These are phyloP conservation scores for Desoria tigrina DNA, from an alignment of 2,888 invertebrate species.

Conservation along the genomic window DNA sequence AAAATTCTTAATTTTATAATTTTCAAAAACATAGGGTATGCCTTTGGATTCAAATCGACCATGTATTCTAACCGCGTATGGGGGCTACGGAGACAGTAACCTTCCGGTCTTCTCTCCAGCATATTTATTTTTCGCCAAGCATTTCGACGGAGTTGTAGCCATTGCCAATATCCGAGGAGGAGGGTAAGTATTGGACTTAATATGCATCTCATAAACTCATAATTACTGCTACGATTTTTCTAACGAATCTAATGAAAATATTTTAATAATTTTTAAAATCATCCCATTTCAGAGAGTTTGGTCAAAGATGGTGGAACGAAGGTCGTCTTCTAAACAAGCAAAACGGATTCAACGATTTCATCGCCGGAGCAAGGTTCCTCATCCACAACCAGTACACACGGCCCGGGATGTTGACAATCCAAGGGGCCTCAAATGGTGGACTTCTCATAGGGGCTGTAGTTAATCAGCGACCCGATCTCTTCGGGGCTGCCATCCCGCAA, in stretches of 20 bases:
- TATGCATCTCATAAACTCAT: too few relatives aligned
- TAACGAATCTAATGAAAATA: background rate
- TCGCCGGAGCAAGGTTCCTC: conserved; percentile 85
- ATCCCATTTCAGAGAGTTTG: conserved; percentile 66
- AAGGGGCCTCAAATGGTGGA: conserved; percentile 91
- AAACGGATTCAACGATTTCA: conserved; percentile 96
- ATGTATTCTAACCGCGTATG: conserved; percentile 93
- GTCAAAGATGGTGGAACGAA: conserved; percentile 83
- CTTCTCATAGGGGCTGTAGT: conserved; percentile 89
- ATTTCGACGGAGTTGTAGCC: conserved; percentile 84
- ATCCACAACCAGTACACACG: conserved; percentile 75
- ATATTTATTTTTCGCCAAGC: conserved; percentile 59
- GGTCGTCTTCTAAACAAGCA: conserved; percentile 90
- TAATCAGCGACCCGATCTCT: conserved; percentile 93
- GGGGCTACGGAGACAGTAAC: conserved; percentile 90
- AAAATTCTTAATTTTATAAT: background rate
- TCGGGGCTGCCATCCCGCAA: conserved; percentile 87
- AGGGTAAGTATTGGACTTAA: conserved; percentile 61
- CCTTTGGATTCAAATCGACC: conserved; percentile 75
- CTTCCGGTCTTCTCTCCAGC: conserved; percentile 86
- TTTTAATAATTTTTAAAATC: background rate
- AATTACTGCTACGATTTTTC: too few relatives aligned
- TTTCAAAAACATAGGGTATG: conserved; percentile 52
- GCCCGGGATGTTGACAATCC: conserved; percentile 72
- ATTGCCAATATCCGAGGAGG: conserved; percentile 94